Conservation (phyloP, 1,140 invertebrate genomes). For the Cyrtorhinus lividipennis region DNA sequence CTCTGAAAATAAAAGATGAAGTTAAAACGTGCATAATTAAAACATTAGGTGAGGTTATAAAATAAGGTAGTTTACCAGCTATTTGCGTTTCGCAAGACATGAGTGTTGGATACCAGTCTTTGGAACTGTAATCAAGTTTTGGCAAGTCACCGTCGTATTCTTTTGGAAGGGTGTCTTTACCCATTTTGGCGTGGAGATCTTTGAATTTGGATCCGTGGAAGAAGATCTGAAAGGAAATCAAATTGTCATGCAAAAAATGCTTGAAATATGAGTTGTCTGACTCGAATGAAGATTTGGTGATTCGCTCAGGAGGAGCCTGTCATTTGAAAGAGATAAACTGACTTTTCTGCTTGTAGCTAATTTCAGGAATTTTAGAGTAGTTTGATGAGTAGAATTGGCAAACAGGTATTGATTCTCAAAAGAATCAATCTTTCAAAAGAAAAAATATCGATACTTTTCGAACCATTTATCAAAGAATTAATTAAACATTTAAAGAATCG, state of each 20-base stretch:
- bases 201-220: constrained; percentile 63
- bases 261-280: too few species aligned
- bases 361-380: too few species aligned
- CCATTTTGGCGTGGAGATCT: constrained; percentile 51
- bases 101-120: constrained; percentile 49
- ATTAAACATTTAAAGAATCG: too few species aligned
- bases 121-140: constrained; percentile 54
- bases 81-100: constrained; percentile 23
- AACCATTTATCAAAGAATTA: too few species aligned
- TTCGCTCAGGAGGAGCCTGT: neutral
- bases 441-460: too few species aligned
- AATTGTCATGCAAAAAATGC: too few species aligned
- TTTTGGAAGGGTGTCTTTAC: constrained; percentile 47
- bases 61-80: neutral
- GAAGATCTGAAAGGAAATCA: constrained; percentile 42
- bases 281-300: neutral
- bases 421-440: too few species aligned
- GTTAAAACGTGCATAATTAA: neutral
- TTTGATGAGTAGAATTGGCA: too few species aligned
- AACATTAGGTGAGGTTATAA: neutral
- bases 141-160: constrained; percentile 60
- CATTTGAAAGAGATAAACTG: neutral
- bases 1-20: neutral
- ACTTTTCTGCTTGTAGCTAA: neutral
- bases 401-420: neutral